Conservation (phyloP, 2,888 invertebrate genomes). For the Drosophila pullipes region DNA sequence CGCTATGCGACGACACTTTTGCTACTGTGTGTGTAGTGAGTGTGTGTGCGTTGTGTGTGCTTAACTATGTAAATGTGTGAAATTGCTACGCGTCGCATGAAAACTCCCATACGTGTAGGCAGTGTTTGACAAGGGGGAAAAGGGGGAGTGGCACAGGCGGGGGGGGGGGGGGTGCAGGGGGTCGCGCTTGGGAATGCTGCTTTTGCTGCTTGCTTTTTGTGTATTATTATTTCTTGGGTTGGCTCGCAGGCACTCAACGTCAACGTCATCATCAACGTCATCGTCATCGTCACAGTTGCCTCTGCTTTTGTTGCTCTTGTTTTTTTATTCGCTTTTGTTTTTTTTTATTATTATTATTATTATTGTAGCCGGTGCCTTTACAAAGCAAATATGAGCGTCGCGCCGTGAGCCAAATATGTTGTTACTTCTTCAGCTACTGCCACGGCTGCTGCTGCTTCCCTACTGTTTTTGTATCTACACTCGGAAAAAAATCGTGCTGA, state of each 20-base stretch:
- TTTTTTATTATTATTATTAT: slow-evolving; percentile 67
- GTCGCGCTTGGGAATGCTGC: slow-evolving; percentile 18
- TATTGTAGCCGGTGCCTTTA: slow-evolving; percentile 68
- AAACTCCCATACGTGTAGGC: slow-evolving; percentile 71
- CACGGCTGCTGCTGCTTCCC: background rate
- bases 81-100: slow-evolving; percentile 78
- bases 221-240: slow-evolving; percentile 72
- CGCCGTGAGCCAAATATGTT: slow-evolving; percentile 78
- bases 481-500: background rate
- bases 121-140: slow-evolving; percentile 9
- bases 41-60: slow-evolving; percentile 50
- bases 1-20: slow-evolving; percentile 75
- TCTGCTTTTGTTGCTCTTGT: slow-evolving; percentile 27
- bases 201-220: slow-evolving; percentile 74
- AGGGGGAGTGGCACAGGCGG: background rate
- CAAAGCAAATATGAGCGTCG: slow-evolving; percentile 76
- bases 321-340: slow-evolving; percentile 52
- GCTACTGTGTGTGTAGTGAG: slow-evolving; percentile 19
- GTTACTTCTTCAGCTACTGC: slow-evolving; percentile 57
- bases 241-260: slow-evolving; percentile 67
- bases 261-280: slow-evolving; percentile 52
- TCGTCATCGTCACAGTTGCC: slow-evolving; percentile 18
- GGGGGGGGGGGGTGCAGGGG: background rate
- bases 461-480: background rate
- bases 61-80: slow-evolving; percentile 80